A percentile compares a stretch with the other conserved stretches of the same genome.
Evolutionary conservation across 2,113 vertebrate species (phyloP).

Genomic region (Aix galericulata): DNA sequence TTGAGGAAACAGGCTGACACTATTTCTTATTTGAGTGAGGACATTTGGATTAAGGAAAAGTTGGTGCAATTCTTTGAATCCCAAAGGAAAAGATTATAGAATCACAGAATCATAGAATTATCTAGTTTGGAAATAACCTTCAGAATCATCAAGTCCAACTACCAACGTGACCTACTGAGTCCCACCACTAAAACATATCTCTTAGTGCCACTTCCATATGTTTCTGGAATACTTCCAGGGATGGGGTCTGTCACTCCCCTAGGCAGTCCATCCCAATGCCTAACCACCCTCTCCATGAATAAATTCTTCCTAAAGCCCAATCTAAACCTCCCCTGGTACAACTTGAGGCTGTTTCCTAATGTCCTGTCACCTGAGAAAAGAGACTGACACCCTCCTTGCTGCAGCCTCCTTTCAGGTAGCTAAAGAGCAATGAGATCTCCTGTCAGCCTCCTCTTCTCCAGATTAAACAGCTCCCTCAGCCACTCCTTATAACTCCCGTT

Average conservation of each 20-base stretch:
- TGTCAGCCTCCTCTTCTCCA: background rate
- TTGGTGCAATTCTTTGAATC: background rate
- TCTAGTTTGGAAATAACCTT: background rate
- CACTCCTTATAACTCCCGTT: too few species aligned
- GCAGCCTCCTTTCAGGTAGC: background rate
- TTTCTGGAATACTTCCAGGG: background rate
- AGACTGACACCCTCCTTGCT: background rate
- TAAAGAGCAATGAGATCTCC: background rate
- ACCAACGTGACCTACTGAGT: background rate
- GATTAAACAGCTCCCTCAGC: too few species aligned
- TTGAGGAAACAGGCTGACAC: background rate
- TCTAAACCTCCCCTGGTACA: background rate
- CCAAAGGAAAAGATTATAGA: background rate
- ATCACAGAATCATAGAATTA: background rate
- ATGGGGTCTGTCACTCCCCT: background rate
- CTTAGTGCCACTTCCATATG: background rate
- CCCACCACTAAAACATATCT: background rate
- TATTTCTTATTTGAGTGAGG: background rate
- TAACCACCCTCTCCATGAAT: background rate
- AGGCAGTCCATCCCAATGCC: background rate
- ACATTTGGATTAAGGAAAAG: background rate
- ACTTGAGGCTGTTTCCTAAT: background rate
- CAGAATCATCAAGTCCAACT: background rate
- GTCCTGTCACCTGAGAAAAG: background rate
- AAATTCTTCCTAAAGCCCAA: background rate